These are phyloP conservation scores for Hermaeophaga mercurialis DNA, from an alignment of 2,888 invertebrate species.

Conservation along the genomic window DNA sequence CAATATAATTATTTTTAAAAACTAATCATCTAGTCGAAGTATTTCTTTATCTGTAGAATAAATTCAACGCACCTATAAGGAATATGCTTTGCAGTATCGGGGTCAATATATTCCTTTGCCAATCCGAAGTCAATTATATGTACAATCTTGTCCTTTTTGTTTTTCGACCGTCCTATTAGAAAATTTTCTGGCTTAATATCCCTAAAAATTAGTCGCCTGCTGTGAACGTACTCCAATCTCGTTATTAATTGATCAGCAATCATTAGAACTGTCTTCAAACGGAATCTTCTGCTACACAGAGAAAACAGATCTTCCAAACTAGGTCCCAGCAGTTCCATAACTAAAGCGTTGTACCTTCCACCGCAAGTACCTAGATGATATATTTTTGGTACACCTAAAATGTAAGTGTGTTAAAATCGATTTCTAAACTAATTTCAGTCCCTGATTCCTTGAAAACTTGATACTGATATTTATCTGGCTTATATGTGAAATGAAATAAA, in stretches of 20 bases:
- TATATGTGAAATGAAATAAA: too few relatives aligned
- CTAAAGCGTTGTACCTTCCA: slow-evolving; percentile 73
- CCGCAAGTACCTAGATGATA: slow-evolving; percentile 78
- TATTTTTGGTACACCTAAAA: slow-evolving; percentile 69
- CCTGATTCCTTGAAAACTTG: too few relatives aligned
- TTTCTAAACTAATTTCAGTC: too few relatives aligned
- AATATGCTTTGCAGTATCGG: slow-evolving; percentile 99
- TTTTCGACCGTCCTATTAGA: slow-evolving; percentile 96
- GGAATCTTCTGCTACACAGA: slow-evolving; percentile 72
- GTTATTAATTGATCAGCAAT: slow-evolving; percentile 76
- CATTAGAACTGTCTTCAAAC: slow-evolving; percentile 74
- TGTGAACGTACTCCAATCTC: slow-evolving; percentile 99
- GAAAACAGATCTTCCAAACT: slow-evolving; percentile 77
- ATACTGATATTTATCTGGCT: too few relatives aligned
- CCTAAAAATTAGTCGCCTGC: slow-evolving; percentile 97
- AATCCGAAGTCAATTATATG: slow-evolving; percentile 99
- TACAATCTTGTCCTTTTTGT: slow-evolving; percentile 97
- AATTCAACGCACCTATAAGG: slow-evolving; percentile 72
- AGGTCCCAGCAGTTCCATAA: slow-evolving; percentile 74
- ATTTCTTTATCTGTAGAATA: neutral
- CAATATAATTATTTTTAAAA: too few relatives aligned
- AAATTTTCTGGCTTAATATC: slow-evolving; percentile 99
- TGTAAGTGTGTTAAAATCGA: too few relatives aligned
- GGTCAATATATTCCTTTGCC: slow-evolving; percentile 99
- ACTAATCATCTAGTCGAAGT: too few relatives aligned